These are phyloP conservation scores for Tupaia chinensis DNA, from an alignment of 2,113 vertebrate genomes.

Conservation along the genomic window DNA sequence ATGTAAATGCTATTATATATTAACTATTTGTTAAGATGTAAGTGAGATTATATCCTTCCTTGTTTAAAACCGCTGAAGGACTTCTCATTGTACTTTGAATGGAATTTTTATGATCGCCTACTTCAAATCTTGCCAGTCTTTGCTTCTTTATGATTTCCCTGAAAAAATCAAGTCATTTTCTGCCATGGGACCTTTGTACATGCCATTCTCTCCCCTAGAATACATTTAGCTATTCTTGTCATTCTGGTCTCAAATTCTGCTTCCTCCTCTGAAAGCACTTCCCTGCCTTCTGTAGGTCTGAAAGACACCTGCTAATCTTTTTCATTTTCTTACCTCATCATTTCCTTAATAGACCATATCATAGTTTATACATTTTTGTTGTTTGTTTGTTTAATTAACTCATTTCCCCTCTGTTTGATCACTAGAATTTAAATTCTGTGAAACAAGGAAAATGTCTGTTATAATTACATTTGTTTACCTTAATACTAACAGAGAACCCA, in stretches of 20 bases:
- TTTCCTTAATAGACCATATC: background rate
- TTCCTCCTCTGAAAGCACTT: background rate
- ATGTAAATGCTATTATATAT: background rate
- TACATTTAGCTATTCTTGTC: background rate
- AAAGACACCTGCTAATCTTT: background rate
- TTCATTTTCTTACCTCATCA: background rate
- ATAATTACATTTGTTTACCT: background rate
- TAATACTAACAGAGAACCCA: background rate
- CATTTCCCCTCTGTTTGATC: background rate
- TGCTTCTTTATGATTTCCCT: background rate
- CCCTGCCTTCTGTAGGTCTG: background rate
- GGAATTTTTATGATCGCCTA: background rate
- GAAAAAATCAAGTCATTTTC: background rate
- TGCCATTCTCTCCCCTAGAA: background rate
- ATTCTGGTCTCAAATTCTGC: background rate
- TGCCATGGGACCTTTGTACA: background rate
- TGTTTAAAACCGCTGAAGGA: background rate
- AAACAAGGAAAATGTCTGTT: background rate
- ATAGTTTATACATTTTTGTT: background rate
- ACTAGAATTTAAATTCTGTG: slow-evolving; percentile 12
- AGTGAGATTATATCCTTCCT: background rate
- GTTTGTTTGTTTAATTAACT: background rate
- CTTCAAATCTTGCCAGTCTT: background rate
- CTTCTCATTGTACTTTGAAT: background rate
- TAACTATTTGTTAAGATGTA: background rate